These are phyloP conservation scores for Dynastes grantii DNA, from an alignment of 2,888 invertebrate species.

Conservation along the genomic window DNA sequence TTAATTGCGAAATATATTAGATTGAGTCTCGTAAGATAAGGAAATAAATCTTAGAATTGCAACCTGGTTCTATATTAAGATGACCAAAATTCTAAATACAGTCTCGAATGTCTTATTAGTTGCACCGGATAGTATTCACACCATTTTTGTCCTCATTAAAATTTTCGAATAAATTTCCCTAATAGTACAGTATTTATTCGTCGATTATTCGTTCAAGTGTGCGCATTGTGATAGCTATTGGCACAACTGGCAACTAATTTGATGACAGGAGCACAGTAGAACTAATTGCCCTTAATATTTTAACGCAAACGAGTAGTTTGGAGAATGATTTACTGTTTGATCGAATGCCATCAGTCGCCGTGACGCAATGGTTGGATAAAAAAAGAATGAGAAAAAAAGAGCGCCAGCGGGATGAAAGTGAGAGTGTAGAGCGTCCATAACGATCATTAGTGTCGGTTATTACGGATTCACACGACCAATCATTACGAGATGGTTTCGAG, in stretches of 20 bases:
- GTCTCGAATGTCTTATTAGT: too few species aligned
- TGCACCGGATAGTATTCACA: too few species aligned
- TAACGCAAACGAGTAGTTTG: background rate
- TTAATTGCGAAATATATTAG: too few species aligned
- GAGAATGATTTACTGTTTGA: constrained; percentile 7
- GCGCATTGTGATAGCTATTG: background rate
- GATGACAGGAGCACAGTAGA: background rate
- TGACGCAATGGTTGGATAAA: constrained; percentile 11
- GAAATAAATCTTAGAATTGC: too few species aligned
- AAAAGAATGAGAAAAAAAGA: background rate
- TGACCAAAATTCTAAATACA: too few species aligned
- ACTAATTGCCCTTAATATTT: constrained; percentile 9
- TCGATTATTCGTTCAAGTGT: too few species aligned
- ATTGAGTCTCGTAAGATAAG: too few species aligned
- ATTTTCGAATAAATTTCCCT: too few species aligned
- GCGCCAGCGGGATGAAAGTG: constrained; percentile 19
- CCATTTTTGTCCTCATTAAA: too few species aligned
- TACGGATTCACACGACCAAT: constrained; percentile 43
- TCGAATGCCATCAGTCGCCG: background rate
- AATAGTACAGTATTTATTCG: too few species aligned
- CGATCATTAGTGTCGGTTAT: constrained; percentile 43
- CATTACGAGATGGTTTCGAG: constrained; percentile 37
- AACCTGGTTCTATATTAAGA: too few species aligned
- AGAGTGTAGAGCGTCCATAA: constrained; percentile 3
- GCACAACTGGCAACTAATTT: constrained; percentile 9